A percentile compares a stretch with the other conserved stretches of the same genome.
Conservation (phyloP, 2,113 vertebrate genomes). For the Cebidichthys violaceus region DNA sequence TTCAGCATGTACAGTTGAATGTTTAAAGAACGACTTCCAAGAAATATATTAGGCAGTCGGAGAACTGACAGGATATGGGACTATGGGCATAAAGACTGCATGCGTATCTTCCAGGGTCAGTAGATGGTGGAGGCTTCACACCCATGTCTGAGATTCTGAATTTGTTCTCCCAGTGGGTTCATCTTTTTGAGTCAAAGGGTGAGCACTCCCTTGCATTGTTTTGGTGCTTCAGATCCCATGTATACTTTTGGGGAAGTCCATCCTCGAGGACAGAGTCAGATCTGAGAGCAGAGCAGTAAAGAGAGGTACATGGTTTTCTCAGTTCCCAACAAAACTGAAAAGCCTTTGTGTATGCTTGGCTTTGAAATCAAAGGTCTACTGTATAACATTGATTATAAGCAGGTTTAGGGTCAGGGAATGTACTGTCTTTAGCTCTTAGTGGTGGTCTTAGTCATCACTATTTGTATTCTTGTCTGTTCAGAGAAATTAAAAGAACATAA, state of each 20-base stretch:
- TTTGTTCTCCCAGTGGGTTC: constrained; percentile 17
- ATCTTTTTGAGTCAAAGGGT: constrained; percentile 24
- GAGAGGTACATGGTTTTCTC: background rate
- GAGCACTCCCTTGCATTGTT: constrained; percentile 31
- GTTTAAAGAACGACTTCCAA: constrained; percentile 52
- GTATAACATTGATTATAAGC: background rate
- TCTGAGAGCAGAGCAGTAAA: background rate
- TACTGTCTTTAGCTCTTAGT: background rate
- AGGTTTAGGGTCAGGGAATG: background rate
- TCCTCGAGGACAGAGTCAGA: constrained; percentile 9
- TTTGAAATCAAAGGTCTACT: constrained; percentile 21
- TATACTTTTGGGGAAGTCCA: background rate
- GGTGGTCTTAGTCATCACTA: background rate
- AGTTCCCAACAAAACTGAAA: constrained; percentile 10
- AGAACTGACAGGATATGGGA: constrained; percentile 31
- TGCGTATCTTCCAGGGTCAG: background rate
- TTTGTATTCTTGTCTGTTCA: background rate
- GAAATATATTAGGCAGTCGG: constrained; percentile 23
- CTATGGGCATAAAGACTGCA: constrained; percentile 1
- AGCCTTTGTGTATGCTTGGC: constrained; percentile 15
- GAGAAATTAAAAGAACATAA: background rate
- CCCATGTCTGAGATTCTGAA: constrained; percentile 40
- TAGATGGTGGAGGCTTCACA: background rate
- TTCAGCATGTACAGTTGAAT: constrained; percentile 45
- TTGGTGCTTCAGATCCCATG: constrained; percentile 27